Conservation (phyloP, 2,888 invertebrate species). For the Drosophila lacicola region DNA sequence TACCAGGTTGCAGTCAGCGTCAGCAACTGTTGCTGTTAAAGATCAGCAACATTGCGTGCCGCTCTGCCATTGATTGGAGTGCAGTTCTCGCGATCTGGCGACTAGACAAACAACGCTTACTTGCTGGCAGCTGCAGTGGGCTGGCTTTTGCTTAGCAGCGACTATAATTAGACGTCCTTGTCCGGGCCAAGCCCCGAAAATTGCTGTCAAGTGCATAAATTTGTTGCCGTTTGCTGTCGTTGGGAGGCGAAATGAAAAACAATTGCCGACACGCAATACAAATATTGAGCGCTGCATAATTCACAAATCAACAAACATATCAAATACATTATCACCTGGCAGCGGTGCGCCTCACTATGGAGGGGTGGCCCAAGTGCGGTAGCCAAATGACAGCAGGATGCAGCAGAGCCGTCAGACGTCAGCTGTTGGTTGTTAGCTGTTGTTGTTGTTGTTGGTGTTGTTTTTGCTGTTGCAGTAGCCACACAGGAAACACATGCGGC, state of each 20-base stretch:
- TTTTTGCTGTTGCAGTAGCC: constrained; percentile 3
- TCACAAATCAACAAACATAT: constrained; percentile 57
- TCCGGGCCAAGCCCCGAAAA: constrained; percentile 27
- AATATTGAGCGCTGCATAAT: constrained; percentile 25
- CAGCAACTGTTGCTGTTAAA: constrained; percentile 29
- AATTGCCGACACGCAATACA: constrained; percentile 26
- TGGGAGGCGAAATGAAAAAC: background rate
- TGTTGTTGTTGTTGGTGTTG: constrained; percentile 14
- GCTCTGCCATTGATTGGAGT: constrained; percentile 61
- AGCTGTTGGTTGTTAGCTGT: constrained; percentile 12
- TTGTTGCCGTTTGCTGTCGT: background rate
- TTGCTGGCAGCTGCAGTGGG: constrained; percentile 9
- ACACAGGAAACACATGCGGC: constrained; percentile 37
- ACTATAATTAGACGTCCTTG: constrained; percentile 54
- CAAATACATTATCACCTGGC: constrained; percentile 63
- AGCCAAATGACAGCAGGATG: constrained; percentile 79
- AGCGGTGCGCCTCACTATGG: constrained; percentile 4
- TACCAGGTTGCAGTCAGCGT: constrained; percentile 14
- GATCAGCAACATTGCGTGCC: constrained; percentile 54
- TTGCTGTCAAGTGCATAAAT: constrained; percentile 23
- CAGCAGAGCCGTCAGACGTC: constrained; percentile 47
- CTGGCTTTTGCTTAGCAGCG: constrained; percentile 8
- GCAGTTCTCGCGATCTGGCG: constrained; percentile 36
- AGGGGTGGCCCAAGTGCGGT: constrained; percentile 57
- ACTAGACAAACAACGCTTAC: constrained; percentile 47